Conservation (phyloP, 2,797 vertebrate species). For the Bradypodion pumilum region DNA sequence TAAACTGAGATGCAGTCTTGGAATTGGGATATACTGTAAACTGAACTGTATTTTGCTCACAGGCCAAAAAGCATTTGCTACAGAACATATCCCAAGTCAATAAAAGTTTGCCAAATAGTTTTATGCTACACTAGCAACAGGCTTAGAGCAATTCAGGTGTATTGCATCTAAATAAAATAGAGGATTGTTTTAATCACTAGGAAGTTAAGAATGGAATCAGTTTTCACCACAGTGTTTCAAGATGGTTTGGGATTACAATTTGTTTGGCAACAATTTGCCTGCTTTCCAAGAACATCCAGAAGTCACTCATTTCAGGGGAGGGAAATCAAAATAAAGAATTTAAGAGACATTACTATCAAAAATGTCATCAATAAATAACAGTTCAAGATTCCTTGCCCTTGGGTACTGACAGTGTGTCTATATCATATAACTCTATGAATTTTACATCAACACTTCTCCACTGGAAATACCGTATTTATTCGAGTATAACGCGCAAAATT, state of each 20-base stretch:
- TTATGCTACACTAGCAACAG: conserved; percentile 7
- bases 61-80: conserved; percentile 8
- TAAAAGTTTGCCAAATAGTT: conserved; percentile 26
- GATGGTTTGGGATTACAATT: conserved; percentile 31
- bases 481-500: too few relatives aligned
- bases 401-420: conserved; percentile 1
- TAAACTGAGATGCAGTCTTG: background rate
- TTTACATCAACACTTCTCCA: conserved; percentile 21
- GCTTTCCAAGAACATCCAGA: conserved; percentile 7
- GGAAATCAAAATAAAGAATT: background rate
- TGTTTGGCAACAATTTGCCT: background rate
- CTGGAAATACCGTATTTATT: too few relatives aligned
- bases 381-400: background rate
- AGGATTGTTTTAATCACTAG: conserved; percentile 34
- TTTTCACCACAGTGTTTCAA: conserved; percentile 27
- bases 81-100: background rate
- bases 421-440: background rate
- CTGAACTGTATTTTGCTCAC: conserved; percentile 6
- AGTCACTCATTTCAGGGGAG: background rate
- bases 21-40: conserved; percentile 33
- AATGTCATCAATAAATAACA: conserved; percentile 28
- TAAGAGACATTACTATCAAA: conserved; percentile 13
- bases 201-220: conserved; percentile 40
- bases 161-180: conserved; percentile 23
- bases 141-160: conserved; percentile 2